phyloP scores from a whole-genome alignment of 2,888 invertebrate species.

The Eledona agricola region DNA sequence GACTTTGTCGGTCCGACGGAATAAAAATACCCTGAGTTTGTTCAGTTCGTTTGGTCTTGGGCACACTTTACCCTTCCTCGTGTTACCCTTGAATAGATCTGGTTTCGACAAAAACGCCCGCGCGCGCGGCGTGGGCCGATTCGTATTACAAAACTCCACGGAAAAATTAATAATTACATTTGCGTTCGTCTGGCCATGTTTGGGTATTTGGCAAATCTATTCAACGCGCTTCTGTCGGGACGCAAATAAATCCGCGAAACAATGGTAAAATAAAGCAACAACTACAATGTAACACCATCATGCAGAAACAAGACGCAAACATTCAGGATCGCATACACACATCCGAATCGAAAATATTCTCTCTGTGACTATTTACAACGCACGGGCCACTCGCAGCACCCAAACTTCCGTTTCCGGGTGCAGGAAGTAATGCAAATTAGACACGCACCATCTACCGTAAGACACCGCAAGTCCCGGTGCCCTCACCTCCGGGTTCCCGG shows the following conservation, averaged over 20 bases:
- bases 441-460: slow-evolving; percentile 32
- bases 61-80: slow-evolving; percentile 22
- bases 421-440: slow-evolving; percentile 54
- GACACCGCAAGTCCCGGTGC: slow-evolving; percentile 15
- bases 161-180: slow-evolving; percentile 33
- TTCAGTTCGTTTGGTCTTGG: slow-evolving; percentile 41
- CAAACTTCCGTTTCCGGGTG: slow-evolving; percentile 52
- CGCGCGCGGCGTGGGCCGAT: slow-evolving; percentile 41
- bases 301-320: slow-evolving; percentile 30
- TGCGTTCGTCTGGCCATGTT: slow-evolving; percentile 30
- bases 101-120: slow-evolving; percentile 41
- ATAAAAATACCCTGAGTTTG: slow-evolving; percentile 44
- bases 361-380: slow-evolving; percentile 31
- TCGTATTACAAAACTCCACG: slow-evolving; percentile 43
- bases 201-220: slow-evolving; percentile 31
- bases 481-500: slow-evolving; percentile 20
- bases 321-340: slow-evolving; percentile 32
- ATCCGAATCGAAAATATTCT: slow-evolving; percentile 12
- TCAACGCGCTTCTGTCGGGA: slow-evolving; percentile 21
- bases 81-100: slow-evolving; percentile 43
- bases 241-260: slow-evolving; percentile 23
- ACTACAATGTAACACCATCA: slow-evolving; percentile 32
- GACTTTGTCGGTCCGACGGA: slow-evolving; percentile 18
- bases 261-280: slow-evolving; percentile 33
- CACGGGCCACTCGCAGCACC: slow-evolving; percentile 29